phyloP scores from a whole-genome alignment of 2,888 invertebrate species.

The Ptychoptera contaminata region DNA sequence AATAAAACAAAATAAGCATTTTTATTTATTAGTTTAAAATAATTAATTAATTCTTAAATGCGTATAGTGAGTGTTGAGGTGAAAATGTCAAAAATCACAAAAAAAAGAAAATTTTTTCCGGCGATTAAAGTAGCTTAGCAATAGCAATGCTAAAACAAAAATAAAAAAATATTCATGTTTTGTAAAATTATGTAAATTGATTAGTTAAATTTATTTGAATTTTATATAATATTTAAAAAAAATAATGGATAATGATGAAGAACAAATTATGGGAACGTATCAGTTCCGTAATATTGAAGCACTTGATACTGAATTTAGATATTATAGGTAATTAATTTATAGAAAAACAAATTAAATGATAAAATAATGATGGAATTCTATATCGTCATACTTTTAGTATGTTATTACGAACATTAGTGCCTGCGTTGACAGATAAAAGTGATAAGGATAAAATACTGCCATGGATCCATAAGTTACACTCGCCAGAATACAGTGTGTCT shows the following conservation, averaged over 20 bases:
- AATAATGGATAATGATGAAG: background rate
- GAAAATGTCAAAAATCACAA: too few relatives aligned
- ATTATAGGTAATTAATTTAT: conserved; percentile 8
- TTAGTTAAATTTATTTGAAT: background rate
- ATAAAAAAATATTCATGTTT: background rate
- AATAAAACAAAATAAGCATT: too few relatives aligned
- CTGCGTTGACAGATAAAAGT: conserved; percentile 6
- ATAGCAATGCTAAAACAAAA: background rate
- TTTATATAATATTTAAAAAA: background rate
- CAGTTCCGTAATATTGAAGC: conserved; percentile 5
- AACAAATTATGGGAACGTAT: background rate
- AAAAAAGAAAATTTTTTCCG: too few relatives aligned
- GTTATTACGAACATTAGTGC: conserved; percentile 9
- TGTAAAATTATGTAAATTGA: background rate
- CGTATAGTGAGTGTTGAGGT: too few relatives aligned
- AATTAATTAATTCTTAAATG: too few relatives aligned
- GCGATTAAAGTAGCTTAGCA: too few relatives aligned
- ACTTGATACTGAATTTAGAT: conserved; percentile 9
- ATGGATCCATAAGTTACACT: conserved; percentile 12
- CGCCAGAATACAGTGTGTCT: conserved; percentile 10
- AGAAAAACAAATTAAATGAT: background rate
- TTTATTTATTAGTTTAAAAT: too few relatives aligned
- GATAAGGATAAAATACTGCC: conserved; percentile 7
- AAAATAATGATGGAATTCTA: too few relatives aligned
- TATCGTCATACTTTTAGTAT: too few relatives aligned